Conservation (phyloP, 2,888 invertebrate species). For the Tetheella fluctuosa region DNA sequence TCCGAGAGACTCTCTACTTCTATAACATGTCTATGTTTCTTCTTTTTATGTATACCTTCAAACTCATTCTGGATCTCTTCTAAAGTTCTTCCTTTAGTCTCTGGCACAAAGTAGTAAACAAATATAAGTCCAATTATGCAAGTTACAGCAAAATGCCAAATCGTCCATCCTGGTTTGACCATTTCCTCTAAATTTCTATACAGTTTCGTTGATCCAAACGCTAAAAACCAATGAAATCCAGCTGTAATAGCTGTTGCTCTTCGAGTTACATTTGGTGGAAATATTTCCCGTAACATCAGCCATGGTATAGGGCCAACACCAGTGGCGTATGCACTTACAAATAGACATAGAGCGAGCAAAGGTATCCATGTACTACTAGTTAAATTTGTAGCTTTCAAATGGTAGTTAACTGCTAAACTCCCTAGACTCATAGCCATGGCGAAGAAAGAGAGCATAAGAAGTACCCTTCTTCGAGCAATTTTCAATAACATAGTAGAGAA, state of each 20-base stretch:
- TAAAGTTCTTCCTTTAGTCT: conserved; percentile 85
- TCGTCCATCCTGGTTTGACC: conserved; percentile 85
- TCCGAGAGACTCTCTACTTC: conserved; percentile 71
- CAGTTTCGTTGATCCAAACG: conserved; percentile 85
- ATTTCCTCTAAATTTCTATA: conserved; percentile 84
- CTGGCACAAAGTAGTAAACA: conserved; percentile 87
- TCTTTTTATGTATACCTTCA: conserved; percentile 70
- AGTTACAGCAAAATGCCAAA: conserved; percentile 86
- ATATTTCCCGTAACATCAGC: conserved; percentile 88
- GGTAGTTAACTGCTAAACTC: conserved; percentile 77
- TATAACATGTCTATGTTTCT: conserved; percentile 74
- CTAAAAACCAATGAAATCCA: conserved; percentile 87
- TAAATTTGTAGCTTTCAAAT: conserved; percentile 56
- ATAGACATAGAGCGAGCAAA: conserved; percentile 80
- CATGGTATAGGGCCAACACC: conserved; percentile 90
- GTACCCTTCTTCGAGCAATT: conserved; percentile 83
- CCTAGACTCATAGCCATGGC: conserved; percentile 83
- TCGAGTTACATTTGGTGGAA: conserved; percentile 85
- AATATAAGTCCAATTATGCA: conserved; percentile 85
- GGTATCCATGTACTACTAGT: conserved; percentile 80
- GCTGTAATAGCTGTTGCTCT: conserved; percentile 88
- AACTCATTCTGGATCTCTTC: conserved; percentile 83
- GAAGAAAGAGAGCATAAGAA: conserved; percentile 85
- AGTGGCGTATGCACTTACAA: conserved; percentile 85
- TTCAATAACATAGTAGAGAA: conserved; percentile 85